Evolutionary conservation across 2,888 invertebrate genomes (phyloP).

Genomic region (Nebria salina): DNA sequence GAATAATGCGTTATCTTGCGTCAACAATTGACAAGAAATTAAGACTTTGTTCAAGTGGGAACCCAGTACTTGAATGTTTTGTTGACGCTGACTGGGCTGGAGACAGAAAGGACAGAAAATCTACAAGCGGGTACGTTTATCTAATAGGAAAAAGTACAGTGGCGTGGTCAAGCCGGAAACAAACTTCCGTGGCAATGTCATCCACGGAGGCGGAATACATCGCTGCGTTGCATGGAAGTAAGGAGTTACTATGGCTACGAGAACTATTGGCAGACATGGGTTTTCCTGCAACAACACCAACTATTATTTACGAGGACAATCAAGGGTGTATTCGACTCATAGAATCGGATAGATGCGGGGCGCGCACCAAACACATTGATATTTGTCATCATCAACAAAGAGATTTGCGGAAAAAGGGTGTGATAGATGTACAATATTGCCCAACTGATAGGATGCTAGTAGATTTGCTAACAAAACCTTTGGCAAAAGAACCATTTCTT

Average conservation of each 20-base stretch:
- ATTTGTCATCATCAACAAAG: slow-evolving; percentile 34
- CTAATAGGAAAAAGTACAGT: slow-evolving; percentile 47
- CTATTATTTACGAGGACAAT: slow-evolving; percentile 47
- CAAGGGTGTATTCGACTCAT: slow-evolving; percentile 41
- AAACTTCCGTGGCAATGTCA: slow-evolving; percentile 53
- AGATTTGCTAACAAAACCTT: slow-evolving; percentile 50
- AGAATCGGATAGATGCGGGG: slow-evolving; percentile 24
- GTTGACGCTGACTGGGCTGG: slow-evolving; percentile 57
- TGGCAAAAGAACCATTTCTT: too few relatives aligned
- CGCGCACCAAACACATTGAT: slow-evolving; percentile 44
- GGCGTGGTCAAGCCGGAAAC: slow-evolving; percentile 52
- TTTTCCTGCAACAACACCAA: slow-evolving; percentile 6
- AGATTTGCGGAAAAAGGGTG: not conserved
- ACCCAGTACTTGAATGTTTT: slow-evolving; percentile 48
- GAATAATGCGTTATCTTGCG: slow-evolving; percentile 45
- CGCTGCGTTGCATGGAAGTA: slow-evolving; percentile 50
- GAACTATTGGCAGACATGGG: slow-evolving; percentile 38
- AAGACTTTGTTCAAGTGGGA: not conserved
- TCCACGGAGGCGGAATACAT: slow-evolving; percentile 53
- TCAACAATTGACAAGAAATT: slow-evolving; percentile 19
- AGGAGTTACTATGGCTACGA: slow-evolving; percentile 47
- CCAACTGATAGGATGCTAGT: slow-evolving; percentile 52
- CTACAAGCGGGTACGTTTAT: too few relatives aligned
- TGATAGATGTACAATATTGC: slow-evolving; percentile 50
- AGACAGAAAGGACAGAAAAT: slow-evolving; percentile 50